Base-by-base conservation (phyloP, 2,113 vertebrate genomes). In the Corvus moneduloides region DNA sequence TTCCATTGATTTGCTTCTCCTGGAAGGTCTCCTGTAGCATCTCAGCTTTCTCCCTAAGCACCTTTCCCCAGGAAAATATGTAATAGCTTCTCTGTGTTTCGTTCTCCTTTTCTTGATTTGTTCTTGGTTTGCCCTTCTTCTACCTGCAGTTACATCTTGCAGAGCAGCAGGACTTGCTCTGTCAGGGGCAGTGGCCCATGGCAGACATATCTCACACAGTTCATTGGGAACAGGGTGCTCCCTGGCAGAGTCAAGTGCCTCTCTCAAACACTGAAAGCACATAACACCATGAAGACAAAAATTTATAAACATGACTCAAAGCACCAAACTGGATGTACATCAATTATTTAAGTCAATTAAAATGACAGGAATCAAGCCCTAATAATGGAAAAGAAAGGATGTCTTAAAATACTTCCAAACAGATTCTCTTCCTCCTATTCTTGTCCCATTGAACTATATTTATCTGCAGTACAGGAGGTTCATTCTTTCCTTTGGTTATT, bases 401-500 rank as follows among this genome's bases (percentile, higher is more conserved):
- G 28, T 64, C 80, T 92, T 91, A 95, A 93, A 96, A 93, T 87
- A 84, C 49, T 90, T 90, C 52, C 75, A 89, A 89, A 84, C 37
- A 64, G 61, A 88, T 94, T 89, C 89, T 66, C 54, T 90, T 89
- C 48, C 52, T 81, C n/a, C 77, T 94, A 89, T 92, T 96, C 84
- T 91, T 89, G 80, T 95, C 58, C 56, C 87, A 81, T 22, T 85
- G 68, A 72, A 44, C 92, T 97, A 96, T 92, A 96, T 97, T 94
- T 97, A 90, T 93, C 89, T 74, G 41, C 56, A 80, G 75, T 80
- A 79, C 61, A 84, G 77, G 77, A 96, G 63, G 41, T 48, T 90
- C 52, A 63, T 94, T 94, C 66, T 79, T 79, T 88, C 71, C 71
- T 88, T 72, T 63, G 48, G 87, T 93, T 87, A 89, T 94, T 96